Evolutionary conservation across 2,888 invertebrate species (phyloP).

Genomic region (Aspidiotus destructor): DNA sequence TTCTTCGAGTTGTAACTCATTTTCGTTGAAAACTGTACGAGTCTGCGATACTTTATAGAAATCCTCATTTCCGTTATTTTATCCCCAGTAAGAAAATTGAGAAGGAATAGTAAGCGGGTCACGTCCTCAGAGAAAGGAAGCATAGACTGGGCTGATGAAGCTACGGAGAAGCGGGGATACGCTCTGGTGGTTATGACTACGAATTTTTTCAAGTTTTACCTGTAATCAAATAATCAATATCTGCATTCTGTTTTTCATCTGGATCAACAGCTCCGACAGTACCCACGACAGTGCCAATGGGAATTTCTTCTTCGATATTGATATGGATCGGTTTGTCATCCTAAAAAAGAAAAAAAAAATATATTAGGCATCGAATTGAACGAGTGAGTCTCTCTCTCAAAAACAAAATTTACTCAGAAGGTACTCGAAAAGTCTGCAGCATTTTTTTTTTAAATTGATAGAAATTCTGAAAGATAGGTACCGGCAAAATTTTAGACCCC

Average conservation of each 20-base stretch:
- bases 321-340: conserved; percentile 57
- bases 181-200: no score
- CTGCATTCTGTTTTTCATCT: conserved; percentile 63
- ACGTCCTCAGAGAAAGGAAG: no score
- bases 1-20: no score
- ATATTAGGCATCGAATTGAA: no score
- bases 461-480: no score
- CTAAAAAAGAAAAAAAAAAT: conserved; percentile 41
- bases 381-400: not conserved
- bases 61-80: conserved; percentile 1
- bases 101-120: no score
- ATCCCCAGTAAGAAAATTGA: not conserved
- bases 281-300: conserved; percentile 57
- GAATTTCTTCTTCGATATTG: conserved; percentile 56
- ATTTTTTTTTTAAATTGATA: no score
- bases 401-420: not conserved
- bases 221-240: conserved; percentile 62
- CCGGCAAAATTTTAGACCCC: no score
- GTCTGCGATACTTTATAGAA: conserved; percentile 8
- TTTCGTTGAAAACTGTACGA: no score
- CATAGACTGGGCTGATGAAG: no score
- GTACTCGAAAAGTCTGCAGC: no score
- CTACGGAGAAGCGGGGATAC: no score
- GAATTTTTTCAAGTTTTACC: conserved; percentile 45
- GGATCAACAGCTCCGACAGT: conserved; percentile 60